phyloP scores from a whole-genome alignment of 1,140 invertebrate genomes.

The Lasaia peninsularis region DNA sequence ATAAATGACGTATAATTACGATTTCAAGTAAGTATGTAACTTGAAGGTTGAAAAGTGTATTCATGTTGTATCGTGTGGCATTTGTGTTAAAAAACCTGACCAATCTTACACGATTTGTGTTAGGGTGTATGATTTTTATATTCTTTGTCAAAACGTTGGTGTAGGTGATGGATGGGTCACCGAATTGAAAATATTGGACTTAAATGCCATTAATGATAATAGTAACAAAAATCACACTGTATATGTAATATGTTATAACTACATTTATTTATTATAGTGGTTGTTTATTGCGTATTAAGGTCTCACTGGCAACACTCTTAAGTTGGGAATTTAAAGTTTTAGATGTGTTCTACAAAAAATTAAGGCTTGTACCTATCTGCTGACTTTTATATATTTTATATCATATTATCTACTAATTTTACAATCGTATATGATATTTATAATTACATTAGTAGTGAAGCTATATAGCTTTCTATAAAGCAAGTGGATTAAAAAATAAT shows the following conservation, averaged over 20 bases:
- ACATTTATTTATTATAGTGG: neutral
- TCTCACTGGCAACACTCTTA: neutral
- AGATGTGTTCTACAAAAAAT: neutral
- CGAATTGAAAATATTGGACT: too few relatives aligned
- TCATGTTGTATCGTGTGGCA: conserved; percentile 1
- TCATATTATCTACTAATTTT: too few relatives aligned
- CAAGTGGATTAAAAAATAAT: too few relatives aligned
- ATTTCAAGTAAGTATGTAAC: neutral
- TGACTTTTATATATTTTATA: neutral
- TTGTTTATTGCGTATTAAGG: neutral
- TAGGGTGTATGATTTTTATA: neutral
- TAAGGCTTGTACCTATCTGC: neutral
- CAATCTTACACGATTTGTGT: conserved; percentile 6
- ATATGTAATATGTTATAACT: neutral
- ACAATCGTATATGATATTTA: too few relatives aligned
- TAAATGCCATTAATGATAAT: neutral
- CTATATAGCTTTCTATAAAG: too few relatives aligned
- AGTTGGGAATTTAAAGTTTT: neutral
- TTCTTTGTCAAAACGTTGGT: neutral
- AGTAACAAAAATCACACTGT: neutral
- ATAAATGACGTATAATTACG: too few relatives aligned
- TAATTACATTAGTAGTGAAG: too few relatives aligned
- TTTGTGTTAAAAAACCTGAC: neutral
- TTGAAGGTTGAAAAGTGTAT: neutral
- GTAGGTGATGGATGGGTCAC: too few relatives aligned